Evolutionary conservation across 2,888 invertebrate species (phyloP), one percentile per base, ranked within the genome.

Genomic region (Drosophila tanythrix): DNA sequence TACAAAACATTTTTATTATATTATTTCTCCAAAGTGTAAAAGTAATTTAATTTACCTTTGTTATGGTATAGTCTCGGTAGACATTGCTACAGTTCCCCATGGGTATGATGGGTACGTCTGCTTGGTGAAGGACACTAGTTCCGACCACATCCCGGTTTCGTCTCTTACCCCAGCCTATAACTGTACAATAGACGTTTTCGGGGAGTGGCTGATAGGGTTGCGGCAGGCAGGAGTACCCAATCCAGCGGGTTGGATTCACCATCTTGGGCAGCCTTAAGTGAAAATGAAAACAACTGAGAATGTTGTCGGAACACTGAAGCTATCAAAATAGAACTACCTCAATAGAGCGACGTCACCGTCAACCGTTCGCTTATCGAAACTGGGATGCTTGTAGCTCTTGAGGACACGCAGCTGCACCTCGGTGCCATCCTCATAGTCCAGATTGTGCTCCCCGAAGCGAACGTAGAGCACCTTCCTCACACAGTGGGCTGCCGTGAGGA

Each of bases 121-220:
- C 98, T 93, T 99, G 98, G 83, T 97, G 97, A 29, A 99, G 94
- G 15, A 97, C 94, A 83, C 96, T 95, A 0, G 97, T 96, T 18
- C 98, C 98, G 82, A 96, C 96, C 10, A 95, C 94, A 88, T 97
- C 97, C 0, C 95, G 95, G 59, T 96, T 94, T 51, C 95, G 94
- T 63, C 96, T 94, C 93, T 98, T 98, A 25, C 98, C 98, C 98
- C 98, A 99, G 1, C 99, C 99, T 70, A 98, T 95, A 74, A 98
- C 98, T 2, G 96, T 96, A 91, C 98, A 98, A 36, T 95, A 94
- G 35, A 92, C 95, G 93, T 94, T 94, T 62, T 90, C 95, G 93
- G 96, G 95, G 64, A 97, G 93, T 0, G 95, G 94, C 87, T 96
- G 96, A 61, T 94, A 94, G 3, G 95, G 94, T n/a, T 94, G 93